phyloP scores from a whole-genome alignment of 2,888 invertebrate genomes.

The Erebia palarica region DNA sequence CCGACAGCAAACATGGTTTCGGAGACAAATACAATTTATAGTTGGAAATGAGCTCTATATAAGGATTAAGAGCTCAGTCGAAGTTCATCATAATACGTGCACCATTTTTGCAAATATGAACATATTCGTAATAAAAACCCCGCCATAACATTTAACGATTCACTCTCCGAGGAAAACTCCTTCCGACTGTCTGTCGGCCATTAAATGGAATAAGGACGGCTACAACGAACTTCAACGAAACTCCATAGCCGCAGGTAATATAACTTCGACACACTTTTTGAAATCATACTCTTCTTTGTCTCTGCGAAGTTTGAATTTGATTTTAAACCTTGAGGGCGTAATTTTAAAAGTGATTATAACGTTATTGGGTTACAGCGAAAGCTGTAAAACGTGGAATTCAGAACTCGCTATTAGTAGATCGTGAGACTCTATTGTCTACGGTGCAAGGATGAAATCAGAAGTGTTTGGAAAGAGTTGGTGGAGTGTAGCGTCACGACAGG shows the following conservation, averaged over 20 bases:
- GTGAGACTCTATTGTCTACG: background rate
- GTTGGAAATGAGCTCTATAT: background rate
- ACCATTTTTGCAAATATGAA: conserved; percentile 8
- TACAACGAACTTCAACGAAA: conserved; percentile 46
- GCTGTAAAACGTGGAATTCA: background rate
- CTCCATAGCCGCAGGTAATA: conserved; percentile 39
- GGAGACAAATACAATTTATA: too few relatives aligned
- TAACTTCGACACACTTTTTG: conserved; percentile 47
- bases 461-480: background rate
- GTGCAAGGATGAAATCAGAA: background rate
- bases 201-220: conserved; percentile 40
- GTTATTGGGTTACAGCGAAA: background rate
- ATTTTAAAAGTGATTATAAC: conserved; percentile 2
- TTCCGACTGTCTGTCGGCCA: conserved; percentile 21
- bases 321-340: background rate
- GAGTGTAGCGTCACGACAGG: background rate
- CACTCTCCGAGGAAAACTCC: conserved; percentile 30
- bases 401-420: background rate
- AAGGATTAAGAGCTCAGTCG: background rate
- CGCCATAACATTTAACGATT: conserved; percentile 33
- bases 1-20: too few relatives aligned
- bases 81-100: background rate
- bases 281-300: conserved; percentile 44
- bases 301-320: background rate
- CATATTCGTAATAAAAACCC: conserved; percentile 25